Base-by-base conservation (phyloP, 2,888 invertebrate species). In the Eutolmus rufibarbis region DNA sequence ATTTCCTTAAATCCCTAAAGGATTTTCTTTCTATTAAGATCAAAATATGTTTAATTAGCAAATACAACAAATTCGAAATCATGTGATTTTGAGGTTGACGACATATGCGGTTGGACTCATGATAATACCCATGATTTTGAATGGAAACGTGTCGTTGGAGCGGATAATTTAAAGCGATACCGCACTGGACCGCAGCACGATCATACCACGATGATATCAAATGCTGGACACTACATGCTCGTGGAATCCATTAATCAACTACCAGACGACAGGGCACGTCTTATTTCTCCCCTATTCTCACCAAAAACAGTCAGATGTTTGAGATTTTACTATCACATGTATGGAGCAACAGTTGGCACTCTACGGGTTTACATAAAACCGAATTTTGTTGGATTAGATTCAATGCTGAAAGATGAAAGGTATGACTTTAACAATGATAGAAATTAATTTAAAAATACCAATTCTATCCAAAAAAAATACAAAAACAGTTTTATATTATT, bases 271-370 rank as follows among this genome's bases (percentile, higher is more conserved):
- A 94, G 95, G 0, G 96, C 97, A 0, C 94, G 96, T 0, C 93
- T 97, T 0, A 92, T 96, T 9, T 97, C 97, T 0, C 97, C 97
- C 0, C 92, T 96, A 0, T 97, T 95, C 90, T 92, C 93, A 2
- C 0, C 90, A 92, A 0, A 90, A 23, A 92, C 94, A 96, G 90
- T 89, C 5, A 91, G 90, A 2, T 92, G 95, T 91, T 95, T 96
- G 89, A 93, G 94, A 0, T 95, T 96, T 90, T 96, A 94, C 93
- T 97, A 97, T 90, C 96, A 96, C 91, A 97, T 97, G 97, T 96
- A 94, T 91, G 97, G 97, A 9, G 91, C 91, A 89, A 93, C 94
- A 0, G 94, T 94, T 14, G 96, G 95, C 0, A 91, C 91, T 3
- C 90, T 95, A 76, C 92, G 93, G 87, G 93, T 95, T 0, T 91